phyloP scores from a whole-genome alignment of 2,797 vertebrate species.

The Lophotriccus pileatus region DNA sequence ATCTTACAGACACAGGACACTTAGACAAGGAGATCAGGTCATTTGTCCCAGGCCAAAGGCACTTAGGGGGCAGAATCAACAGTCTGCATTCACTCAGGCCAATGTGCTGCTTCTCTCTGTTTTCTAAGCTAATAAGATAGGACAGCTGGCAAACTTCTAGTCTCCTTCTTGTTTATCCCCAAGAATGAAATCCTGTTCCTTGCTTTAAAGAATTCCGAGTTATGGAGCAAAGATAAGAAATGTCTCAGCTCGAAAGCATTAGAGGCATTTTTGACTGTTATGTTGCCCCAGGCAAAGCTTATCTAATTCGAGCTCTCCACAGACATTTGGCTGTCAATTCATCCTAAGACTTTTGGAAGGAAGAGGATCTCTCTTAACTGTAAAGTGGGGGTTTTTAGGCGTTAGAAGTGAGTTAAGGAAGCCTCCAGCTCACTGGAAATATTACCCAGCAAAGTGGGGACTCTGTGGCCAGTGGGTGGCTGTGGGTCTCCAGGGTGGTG shows the following conservation, averaged over 20 bases:
- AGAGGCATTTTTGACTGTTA: constrained; percentile 35
- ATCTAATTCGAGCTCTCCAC: constrained; percentile 25
- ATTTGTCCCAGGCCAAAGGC: not conserved
- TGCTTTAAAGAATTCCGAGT: constrained; percentile 33
- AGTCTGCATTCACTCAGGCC: not conserved
- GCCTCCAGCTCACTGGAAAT: not conserved
- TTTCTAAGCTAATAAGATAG: constrained; percentile 4
- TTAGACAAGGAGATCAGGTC: not conserved
- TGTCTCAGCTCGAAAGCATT: constrained; percentile 40
- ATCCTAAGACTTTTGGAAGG: constrained; percentile 23
- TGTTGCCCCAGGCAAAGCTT: constrained; percentile 45
- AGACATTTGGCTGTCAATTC: constrained; percentile 47
- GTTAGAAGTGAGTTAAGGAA: not conserved
- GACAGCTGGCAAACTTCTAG: constrained; percentile 42
- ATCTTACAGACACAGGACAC: not conserved
- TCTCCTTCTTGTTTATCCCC: not conserved
- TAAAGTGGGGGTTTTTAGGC: not conserved
- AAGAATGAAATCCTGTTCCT: constrained; percentile 34
- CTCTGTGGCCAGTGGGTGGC: not conserved
- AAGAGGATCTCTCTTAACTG: constrained; percentile 30
- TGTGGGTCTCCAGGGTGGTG: not conserved
- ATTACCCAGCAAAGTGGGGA: not conserved
- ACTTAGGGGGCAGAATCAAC: not conserved
- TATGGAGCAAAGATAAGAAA: constrained; percentile 46
- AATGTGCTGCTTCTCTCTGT: not conserved